These are phyloP conservation scores for Chrysina gloriosa DNA, from an alignment of 2,888 invertebrate species.

Conservation along the genomic window DNA sequence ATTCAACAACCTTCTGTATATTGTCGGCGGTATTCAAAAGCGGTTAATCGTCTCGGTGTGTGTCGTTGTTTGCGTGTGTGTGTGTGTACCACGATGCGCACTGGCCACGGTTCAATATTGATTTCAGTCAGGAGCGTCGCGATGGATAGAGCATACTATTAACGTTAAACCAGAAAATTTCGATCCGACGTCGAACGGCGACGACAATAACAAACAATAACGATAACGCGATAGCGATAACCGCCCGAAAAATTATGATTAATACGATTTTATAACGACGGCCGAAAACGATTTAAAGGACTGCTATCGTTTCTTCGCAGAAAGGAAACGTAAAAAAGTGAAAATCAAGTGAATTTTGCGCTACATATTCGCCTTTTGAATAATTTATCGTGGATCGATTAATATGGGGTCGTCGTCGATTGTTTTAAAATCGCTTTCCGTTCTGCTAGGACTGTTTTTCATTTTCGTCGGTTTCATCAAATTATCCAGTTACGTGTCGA, in stretches of 20 bases:
- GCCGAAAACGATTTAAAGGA: too few relatives aligned
- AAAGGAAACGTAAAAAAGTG: background rate
- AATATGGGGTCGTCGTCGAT: conserved; percentile 80
- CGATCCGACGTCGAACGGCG: conserved; percentile 13
- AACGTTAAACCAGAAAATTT: conserved; percentile 29
- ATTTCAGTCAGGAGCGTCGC: conserved; percentile 57
- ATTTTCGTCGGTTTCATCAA: conserved; percentile 95
- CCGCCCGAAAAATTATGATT: background rate
- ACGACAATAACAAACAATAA: conserved; percentile 26
- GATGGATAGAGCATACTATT: conserved; percentile 44
- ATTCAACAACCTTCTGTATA: background rate
- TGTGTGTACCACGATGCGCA: conserved; percentile 27
- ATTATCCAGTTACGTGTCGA: conserved; percentile 89
- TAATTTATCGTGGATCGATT: too few relatives aligned
- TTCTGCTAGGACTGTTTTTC: conserved; percentile 93
- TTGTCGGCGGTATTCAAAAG: background rate
- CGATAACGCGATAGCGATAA: conserved; percentile 18
- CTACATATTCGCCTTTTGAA: background rate
- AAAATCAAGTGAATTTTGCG: conserved; percentile 4
- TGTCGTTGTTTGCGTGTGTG: conserved; percentile 14
- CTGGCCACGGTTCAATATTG: conserved; percentile 47
- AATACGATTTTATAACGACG: conserved; percentile 7
- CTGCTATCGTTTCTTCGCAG: too few relatives aligned
- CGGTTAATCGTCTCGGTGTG: conserved; percentile 5
- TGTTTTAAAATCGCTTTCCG: conserved; percentile 89